A percentile compares a stretch with the other conserved stretches of the same genome.
Evolutionary conservation across 2,888 invertebrate species (phyloP).

Genomic region (Diplolepis rosae): DNA sequence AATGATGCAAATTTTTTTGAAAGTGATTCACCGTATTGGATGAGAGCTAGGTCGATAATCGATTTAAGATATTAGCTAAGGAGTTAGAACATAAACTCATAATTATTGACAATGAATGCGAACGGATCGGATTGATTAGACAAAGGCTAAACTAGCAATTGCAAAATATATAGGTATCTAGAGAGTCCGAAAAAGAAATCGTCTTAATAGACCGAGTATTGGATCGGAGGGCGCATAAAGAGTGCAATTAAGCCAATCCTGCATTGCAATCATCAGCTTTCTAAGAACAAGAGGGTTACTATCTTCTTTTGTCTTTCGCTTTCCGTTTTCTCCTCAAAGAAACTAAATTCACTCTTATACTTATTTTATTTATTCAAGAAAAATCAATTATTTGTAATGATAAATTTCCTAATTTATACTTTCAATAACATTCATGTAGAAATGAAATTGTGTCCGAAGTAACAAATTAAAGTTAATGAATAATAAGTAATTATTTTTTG

Average conservation of each 20-base stretch:
- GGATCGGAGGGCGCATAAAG: slow-evolving; percentile 59
- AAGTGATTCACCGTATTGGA: neutral
- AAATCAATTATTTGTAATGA: too few relatives aligned
- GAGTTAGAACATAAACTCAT: slow-evolving; percentile 2
- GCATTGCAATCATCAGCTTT: slow-evolving; percentile 60
- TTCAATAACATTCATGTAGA: too few relatives aligned
- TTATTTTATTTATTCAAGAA: too few relatives aligned
- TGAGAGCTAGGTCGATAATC: neutral
- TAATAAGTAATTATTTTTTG: too few relatives aligned
- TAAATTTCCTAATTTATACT: too few relatives aligned
- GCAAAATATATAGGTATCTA: neutral
- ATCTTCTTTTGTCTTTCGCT: neutral
- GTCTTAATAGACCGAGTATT: slow-evolving; percentile 45
- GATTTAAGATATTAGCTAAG: slow-evolving; percentile 11
- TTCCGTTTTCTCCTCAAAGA: too few relatives aligned
- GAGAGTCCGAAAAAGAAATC: slow-evolving; percentile 39
- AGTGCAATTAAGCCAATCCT: slow-evolving; percentile 64
- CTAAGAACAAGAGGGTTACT: neutral
- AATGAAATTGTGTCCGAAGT: too few relatives aligned
- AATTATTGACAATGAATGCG: neutral
- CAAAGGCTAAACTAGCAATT: slow-evolving; percentile 7
- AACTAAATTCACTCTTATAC: too few relatives aligned
- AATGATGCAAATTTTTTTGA: slow-evolving; percentile 13
- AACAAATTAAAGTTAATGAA: too few relatives aligned
- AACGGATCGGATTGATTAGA: slow-evolving; percentile 2